A percentile compares a stretch with the other conserved stretches of the same genome.
These are phyloP conservation scores for Eupsittula cactorum DNA, from an alignment of 2,113 vertebrate species.

Conservation along the genomic window DNA sequence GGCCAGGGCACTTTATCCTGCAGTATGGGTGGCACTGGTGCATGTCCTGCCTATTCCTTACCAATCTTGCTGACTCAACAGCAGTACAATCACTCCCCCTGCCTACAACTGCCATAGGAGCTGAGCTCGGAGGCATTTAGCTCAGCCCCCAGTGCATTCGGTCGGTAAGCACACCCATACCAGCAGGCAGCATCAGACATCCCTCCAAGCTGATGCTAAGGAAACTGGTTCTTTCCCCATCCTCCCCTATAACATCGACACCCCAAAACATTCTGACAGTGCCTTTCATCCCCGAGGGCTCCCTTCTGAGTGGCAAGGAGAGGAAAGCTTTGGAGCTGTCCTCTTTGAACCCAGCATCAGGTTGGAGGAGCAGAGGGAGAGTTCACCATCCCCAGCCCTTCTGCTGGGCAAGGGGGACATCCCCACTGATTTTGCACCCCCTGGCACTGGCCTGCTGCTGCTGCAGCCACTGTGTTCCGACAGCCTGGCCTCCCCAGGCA, in stretches of 20 bases:
- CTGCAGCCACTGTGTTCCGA: background rate
- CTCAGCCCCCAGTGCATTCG: background rate
- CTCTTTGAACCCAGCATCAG: rapidly evolving
- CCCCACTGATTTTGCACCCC: background rate
- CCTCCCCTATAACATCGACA: background rate
- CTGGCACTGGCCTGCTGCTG: background rate
- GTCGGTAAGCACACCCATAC: background rate
- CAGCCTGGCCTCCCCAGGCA: background rate
- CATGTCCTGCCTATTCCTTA: background rate
- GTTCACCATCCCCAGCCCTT: background rate
- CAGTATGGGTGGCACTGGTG: rapidly evolving
- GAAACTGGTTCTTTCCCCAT: background rate
- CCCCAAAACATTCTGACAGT: background rate
- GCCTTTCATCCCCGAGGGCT: background rate
- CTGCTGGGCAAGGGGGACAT: background rate
- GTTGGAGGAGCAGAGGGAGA: background rate
- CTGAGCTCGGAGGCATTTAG: background rate
- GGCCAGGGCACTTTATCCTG: background rate
- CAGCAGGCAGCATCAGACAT: background rate
- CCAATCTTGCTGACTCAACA: background rate
- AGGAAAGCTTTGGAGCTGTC: background rate
- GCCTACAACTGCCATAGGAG: background rate
- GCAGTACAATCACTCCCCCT: background rate
- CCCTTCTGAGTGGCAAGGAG: rapidly evolving
- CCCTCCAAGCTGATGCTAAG: background rate